Base-by-base conservation (phyloP, 2,888 invertebrate genomes). In the Perdita meconis region DNA sequence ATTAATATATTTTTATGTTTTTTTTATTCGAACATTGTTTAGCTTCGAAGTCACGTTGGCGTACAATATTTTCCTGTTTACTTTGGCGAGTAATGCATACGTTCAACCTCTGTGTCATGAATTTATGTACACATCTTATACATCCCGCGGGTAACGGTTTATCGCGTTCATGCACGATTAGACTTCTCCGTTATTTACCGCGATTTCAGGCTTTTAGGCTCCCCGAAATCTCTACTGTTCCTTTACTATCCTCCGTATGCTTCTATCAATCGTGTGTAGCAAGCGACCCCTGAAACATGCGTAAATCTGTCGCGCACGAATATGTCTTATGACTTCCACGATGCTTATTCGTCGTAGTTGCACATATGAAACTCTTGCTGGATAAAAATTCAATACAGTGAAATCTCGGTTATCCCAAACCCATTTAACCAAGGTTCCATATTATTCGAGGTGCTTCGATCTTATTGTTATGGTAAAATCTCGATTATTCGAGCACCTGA, bases 91-190 rank as follows among this genome's bases (percentile, higher is more conserved):
- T 71, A 53, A 74, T 67, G 71, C 50, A 78, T 72, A 67, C 69
- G 60, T 59, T 78, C 80, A 63, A 60, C 77, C 81, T 72, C 64
- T 69, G 59, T 63, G 55, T 30, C 30, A 6, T 30, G 3, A 30
- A 30, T 30, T 30, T 30, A 30, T 30, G 30, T 4, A 30, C 30
- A 70, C 53, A 44, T 74, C 73, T 66, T 77, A 83, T 73, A 83
- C 75, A 82, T 78, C 81, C 65, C 81, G 82, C 87, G 89, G 88
- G 86, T 87, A 87, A 86, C 86, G 83, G 90, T 91, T 92, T 92
- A 92, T 92, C 92, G 90, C 89, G 88, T 91, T 92, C 91, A 91
- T 92, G 91, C 91, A 92, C 91, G 91, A 92, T 92, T 92, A 92
- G 88, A 87, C 89, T 89, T 88, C 81, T 80, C 82, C 88, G 88